Percentiles rank a stretch among this genome's conserved stretches.
Conservation (phyloP, 2,113 vertebrate genomes). For the Thermophis baileyi region DNA sequence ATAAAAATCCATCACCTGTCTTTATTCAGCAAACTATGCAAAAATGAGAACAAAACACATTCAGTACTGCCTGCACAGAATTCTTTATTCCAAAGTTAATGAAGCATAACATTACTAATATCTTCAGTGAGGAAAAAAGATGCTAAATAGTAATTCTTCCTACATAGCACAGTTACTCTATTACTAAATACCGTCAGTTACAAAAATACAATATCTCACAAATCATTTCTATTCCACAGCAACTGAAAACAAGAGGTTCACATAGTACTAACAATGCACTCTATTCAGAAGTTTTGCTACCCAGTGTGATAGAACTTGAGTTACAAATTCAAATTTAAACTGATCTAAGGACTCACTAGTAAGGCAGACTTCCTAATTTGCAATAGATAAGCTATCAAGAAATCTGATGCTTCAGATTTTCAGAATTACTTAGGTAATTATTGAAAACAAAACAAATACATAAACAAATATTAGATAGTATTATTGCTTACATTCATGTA, state of each 20-base stretch:
- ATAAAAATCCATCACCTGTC: not conserved
- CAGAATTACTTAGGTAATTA: not conserved
- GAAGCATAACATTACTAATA: not conserved
- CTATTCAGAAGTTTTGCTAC: not conserved
- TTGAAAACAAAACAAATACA: not conserved
- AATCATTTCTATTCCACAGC: not conserved
- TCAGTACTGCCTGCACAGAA: not conserved
- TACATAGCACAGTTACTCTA: not conserved
- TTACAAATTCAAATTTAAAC: not conserved
- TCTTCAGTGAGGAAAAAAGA: not conserved
- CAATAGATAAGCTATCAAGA: not conserved
- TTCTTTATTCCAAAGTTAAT: slow-evolving; percentile 13
- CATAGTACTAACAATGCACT: not conserved
- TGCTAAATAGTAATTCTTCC: not conserved
- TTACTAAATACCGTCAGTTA: not conserved
- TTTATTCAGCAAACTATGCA: not conserved
- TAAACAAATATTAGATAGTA: not conserved
- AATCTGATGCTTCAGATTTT: not conserved
- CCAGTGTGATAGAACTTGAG: not conserved
- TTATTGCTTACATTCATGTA: not conserved
- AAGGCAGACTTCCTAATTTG: not conserved
- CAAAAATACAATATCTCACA: not conserved
- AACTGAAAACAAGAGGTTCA: not conserved
- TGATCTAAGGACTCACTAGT: not conserved
- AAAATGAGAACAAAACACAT: slow-evolving; percentile 1